Evolutionary conservation across 2,113 vertebrate genomes (phyloP).

Genomic region (Cacatua alba): DNA sequence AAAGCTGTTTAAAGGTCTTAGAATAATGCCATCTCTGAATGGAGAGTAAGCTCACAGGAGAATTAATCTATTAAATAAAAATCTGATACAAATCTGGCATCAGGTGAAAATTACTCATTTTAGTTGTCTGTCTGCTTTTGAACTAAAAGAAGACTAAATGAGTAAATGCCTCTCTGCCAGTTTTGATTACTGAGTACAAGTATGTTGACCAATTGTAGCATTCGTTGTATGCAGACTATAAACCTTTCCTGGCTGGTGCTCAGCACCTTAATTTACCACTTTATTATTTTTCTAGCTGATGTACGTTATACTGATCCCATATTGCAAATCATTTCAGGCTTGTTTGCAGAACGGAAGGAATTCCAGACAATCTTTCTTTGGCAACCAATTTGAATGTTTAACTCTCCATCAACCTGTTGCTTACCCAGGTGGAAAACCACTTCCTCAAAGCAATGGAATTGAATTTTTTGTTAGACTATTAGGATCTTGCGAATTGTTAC

Average conservation of each 20-base stretch:
- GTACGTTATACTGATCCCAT: background rate
- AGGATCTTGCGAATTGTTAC: background rate
- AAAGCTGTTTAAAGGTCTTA: background rate
- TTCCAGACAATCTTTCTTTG: background rate
- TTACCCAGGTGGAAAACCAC: background rate
- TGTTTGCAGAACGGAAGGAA: background rate
- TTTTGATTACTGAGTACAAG: background rate
- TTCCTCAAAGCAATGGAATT: background rate
- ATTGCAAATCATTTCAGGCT: background rate
- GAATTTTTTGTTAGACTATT: background rate
- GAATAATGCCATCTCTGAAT: background rate
- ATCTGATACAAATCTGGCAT: background rate
- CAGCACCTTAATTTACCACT: background rate
- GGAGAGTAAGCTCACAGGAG: background rate
- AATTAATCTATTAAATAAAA: background rate
- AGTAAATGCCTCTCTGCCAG: background rate
- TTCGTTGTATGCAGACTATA: background rate
- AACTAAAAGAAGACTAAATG: background rate
- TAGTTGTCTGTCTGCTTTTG: background rate
- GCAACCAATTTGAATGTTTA: background rate
- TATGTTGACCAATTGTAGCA: background rate
- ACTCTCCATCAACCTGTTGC: background rate
- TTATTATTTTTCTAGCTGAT: background rate
- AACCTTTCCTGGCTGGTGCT: background rate
- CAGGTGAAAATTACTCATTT: background rate